Evolutionary conservation across 2,113 vertebrate species (phyloP), one percentile per base, ranked within the genome.

Genomic region (Rutilus rutilus): DNA sequence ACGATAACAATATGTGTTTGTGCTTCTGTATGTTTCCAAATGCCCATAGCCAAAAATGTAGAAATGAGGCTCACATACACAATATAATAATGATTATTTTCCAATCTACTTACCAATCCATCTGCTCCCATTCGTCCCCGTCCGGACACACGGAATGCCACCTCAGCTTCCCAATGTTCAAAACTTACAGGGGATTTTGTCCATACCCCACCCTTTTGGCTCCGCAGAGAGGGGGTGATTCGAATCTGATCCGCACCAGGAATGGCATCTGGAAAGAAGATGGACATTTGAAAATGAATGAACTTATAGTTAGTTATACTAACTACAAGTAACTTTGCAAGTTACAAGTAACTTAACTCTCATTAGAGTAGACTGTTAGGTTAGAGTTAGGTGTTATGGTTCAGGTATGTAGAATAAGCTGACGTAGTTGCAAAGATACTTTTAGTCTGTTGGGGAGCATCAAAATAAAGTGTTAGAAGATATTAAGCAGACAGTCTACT

Each of bases 141-240:
- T 80, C 98, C 98, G 0, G 98, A 98, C 5, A 99, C 96, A 78
- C 97, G 95, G 89, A 99, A 99, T 1, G 97, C 97, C 92, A 98
- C 96, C 90, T 98, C 96, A 0, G 96, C 94, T 88, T 99, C 97
- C 98, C 98, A 99, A 4, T 96, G 89, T 33, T 97, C 94, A 91
- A 98, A 98, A 81, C 81, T 88, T 23, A 97, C 93, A 57, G 91
- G 96, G 83, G 79, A 94, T 91, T 98, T 99, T 4, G 97, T 97
- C 98, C 98, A 99, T 42, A 97, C 97, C 0, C 96, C 95, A 39
- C 98, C 98, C 65, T 91, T 96, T 64, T 99, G 98, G 90, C 98
- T 99, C 91, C 97, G 96, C 91, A 99, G 94, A 14, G 98, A 99
- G 0, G 98, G 97, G 0, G 97, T 97, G 90, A 99, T 97, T 69